Percentiles rank a stretch among this genome's conserved stretches.
phyloP scores from a whole-genome alignment of 2,113 vertebrate genomes.

The Sorex araneus region DNA sequence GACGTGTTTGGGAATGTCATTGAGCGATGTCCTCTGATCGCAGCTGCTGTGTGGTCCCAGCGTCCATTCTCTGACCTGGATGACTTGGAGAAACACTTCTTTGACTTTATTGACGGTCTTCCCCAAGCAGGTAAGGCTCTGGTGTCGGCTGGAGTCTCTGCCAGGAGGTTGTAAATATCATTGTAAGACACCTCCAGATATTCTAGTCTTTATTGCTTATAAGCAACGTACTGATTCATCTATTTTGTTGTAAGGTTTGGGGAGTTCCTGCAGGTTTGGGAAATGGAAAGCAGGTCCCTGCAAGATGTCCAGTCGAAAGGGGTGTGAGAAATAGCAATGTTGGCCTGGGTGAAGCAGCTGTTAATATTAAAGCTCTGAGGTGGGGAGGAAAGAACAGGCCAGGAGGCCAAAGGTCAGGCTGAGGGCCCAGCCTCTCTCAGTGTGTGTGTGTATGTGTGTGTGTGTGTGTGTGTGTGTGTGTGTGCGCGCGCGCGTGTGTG shows the following conservation, averaged over 20 bases:
- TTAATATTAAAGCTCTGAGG: conserved; percentile 35
- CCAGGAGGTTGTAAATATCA: neutral
- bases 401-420: neutral
- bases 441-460: no score
- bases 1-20: conserved; percentile 91
- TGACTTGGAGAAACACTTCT: conserved; percentile 87
- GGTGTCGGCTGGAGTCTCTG: neutral
- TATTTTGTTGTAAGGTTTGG: neutral
- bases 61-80: conserved; percentile 87
- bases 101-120: conserved; percentile 90
- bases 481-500: no score
- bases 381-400: neutral
- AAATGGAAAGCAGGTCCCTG: neutral
- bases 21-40: conserved; percentile 91
- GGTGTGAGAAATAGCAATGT: accelerated
- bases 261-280: neutral
- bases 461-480: no score
- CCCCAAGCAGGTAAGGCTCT: conserved; percentile 88
- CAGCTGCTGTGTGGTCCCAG: conserved; percentile 90
- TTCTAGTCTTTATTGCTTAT: neutral
- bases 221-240: neutral
- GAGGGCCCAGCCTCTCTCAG: neutral
- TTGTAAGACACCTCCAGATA: neutral
- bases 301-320: neutral
- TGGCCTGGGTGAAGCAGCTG: neutral